Conservation (phyloP, 2,888 invertebrate genomes). For the Buathra laborator region DNA sequence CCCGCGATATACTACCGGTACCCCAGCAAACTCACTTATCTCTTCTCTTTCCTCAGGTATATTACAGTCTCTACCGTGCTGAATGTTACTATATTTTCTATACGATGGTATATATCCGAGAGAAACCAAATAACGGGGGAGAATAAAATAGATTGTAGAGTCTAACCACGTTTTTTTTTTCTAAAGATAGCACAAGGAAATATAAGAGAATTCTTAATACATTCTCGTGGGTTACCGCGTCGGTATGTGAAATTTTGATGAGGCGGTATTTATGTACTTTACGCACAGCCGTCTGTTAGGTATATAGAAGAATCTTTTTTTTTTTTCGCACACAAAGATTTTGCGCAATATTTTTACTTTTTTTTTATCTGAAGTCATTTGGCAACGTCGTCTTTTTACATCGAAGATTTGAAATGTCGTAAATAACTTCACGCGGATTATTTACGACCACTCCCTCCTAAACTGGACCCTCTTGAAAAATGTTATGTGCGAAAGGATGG, state of each 20-base stretch:
- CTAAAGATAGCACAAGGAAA: not conserved
- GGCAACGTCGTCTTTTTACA: too few species aligned
- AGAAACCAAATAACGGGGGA: not conserved
- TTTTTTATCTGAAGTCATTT: too few species aligned
- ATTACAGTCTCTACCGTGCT: not conserved
- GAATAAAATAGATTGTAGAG: not conserved
- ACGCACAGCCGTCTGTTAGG: not conserved
- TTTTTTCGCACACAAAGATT: not conserved
- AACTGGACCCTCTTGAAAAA: too few species aligned
- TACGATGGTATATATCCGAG: slow-evolving; percentile 15
- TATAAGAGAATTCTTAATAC: not conserved
- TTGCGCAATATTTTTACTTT: not conserved
- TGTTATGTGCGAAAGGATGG: too few species aligned
- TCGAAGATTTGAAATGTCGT: too few species aligned
- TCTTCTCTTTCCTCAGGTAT: not conserved
- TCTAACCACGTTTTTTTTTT: slow-evolving; percentile 27
- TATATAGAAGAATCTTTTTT: not conserved
- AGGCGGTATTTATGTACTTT: not conserved
- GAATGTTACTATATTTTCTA: not conserved
- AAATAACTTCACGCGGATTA: too few species aligned
- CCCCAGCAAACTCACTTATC: slow-evolving; percentile 29
- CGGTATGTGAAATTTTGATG: not conserved
- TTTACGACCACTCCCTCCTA: too few species aligned
- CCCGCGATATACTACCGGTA: not conserved
- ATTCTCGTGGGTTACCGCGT: not conserved